A percentile compares a stretch with the other conserved stretches of the same genome.
phyloP scores from a whole-genome alignment of 1,140 invertebrate species.

The Drosophila lacertosa region DNA sequence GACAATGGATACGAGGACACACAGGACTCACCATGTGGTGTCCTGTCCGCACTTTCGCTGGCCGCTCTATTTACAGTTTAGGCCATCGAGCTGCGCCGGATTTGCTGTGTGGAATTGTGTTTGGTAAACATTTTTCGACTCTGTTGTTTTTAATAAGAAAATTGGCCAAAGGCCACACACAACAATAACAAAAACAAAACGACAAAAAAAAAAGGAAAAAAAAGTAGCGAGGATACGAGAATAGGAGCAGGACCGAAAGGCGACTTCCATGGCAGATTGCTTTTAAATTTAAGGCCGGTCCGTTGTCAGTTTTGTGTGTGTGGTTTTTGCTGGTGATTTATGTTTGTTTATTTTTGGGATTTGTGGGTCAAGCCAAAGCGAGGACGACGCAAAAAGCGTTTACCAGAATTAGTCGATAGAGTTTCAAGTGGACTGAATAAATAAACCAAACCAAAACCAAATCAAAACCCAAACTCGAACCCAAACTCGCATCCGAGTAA shows the following conservation, averaged over 20 bases:
- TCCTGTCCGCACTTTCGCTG: slow-evolving; percentile 73
- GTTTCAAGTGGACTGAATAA: slow-evolving; percentile 64
- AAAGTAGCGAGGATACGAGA: slow-evolving; percentile 2
- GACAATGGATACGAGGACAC: slow-evolving; percentile 31
- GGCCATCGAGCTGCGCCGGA: slow-evolving; percentile 47
- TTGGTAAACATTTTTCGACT: slow-evolving; percentile 81
- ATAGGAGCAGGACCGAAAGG: slow-evolving; percentile 27
- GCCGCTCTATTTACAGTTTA: slow-evolving; percentile 78
- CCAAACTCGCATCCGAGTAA: slow-evolving; percentile 45
- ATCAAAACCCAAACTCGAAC: slow-evolving; percentile 24
- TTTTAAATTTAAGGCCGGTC: slow-evolving; percentile 73
- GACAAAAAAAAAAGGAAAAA: neutral
- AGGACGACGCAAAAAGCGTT: slow-evolving; percentile 57
- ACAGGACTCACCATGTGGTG: slow-evolving; percentile 69
- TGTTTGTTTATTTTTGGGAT: slow-evolving; percentile 75
- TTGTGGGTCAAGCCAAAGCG: slow-evolving; percentile 70
- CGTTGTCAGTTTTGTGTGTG: slow-evolving; percentile 40
- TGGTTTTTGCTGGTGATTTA: slow-evolving; percentile 64
- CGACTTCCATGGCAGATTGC: slow-evolving; percentile 62
- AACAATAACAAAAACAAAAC: slow-evolving; percentile 5
- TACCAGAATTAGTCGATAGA: slow-evolving; percentile 69
- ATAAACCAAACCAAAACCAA: slow-evolving; percentile 44
- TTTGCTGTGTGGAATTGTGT: slow-evolving; percentile 78
- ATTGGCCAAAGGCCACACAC: slow-evolving; percentile 78
- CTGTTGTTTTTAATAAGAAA: slow-evolving; percentile 82